Evolutionary conservation across 1,140 invertebrate genomes (phyloP).

Genomic region (Nymphalis io): DNA sequence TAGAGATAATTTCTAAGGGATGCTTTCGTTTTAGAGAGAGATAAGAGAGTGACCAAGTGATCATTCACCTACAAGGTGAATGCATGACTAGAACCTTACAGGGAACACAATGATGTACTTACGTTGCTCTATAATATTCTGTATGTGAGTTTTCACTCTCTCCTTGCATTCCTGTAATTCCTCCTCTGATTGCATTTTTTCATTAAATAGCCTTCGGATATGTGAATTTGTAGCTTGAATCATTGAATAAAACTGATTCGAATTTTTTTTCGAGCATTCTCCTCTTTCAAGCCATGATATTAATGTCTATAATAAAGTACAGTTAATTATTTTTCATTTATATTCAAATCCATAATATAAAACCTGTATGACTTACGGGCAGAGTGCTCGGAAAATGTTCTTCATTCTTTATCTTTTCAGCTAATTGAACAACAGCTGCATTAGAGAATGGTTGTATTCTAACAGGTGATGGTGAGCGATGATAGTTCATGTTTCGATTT

Average conservation of each 20-base stretch:
- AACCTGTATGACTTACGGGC: constrained; percentile 50
- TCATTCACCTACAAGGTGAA: constrained; percentile 18
- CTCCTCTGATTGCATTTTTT: constrained; percentile 91
- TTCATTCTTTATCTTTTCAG: constrained; percentile 71
- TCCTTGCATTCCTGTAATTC: constrained; percentile 93
- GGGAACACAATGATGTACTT: constrained; percentile 76
- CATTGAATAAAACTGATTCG: constrained; percentile 95
- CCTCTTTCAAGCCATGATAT: constrained; percentile 83
- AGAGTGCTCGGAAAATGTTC: constrained; percentile 56
- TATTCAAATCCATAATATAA: constrained; percentile 28
- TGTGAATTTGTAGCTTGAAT: constrained; percentile 96
- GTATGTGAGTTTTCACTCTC: constrained; percentile 90
- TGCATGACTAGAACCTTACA: constrained; percentile 11
- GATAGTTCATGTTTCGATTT: constrained; percentile 86
- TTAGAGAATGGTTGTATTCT: constrained; percentile 83
- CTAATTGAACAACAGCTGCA: constrained; percentile 59
- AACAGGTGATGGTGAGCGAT: constrained; percentile 76
- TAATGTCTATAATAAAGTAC: constrained; percentile 25
- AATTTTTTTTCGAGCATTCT: constrained; percentile 93
- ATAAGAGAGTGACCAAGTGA: constrained; percentile 22
- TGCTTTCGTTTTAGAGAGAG: constrained; percentile 27
- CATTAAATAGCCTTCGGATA: constrained; percentile 89
- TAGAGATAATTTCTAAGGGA: constrained; percentile 11
- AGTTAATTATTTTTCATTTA: background rate
- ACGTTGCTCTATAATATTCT: constrained; percentile 92